A percentile compares a stretch with the other conserved stretches of the same genome.
phyloP scores from a whole-genome alignment of 2,888 invertebrate genomes.

The Apodemia mormo region DNA sequence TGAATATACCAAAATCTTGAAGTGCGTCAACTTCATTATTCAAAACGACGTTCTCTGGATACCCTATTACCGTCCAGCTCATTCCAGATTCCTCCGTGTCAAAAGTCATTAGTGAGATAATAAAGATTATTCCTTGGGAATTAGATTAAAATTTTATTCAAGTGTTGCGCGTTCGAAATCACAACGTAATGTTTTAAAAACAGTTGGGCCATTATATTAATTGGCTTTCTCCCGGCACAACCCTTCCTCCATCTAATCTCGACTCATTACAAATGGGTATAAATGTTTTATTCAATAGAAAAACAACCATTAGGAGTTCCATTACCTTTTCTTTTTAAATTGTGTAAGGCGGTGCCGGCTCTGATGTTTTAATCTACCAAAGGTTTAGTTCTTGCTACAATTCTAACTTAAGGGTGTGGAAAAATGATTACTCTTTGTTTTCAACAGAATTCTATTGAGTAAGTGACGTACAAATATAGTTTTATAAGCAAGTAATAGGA shows the following conservation, averaged over 20 bases:
- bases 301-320: constrained; percentile 31
- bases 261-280: constrained; percentile 52
- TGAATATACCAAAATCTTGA: too few species aligned
- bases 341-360: neutral
- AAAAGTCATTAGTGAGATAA: neutral
- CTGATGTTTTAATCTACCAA: constrained; percentile 6
- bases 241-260: constrained; percentile 41
- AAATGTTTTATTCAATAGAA: constrained; percentile 45
- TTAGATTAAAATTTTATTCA: constrained; percentile 13
- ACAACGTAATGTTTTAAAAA: constrained; percentile 13
- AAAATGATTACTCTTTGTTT: neutral
- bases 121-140: constrained; percentile 2
- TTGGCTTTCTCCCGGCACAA: constrained; percentile 32
- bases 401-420: neutral
- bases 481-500: too few species aligned
- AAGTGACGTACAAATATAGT: neutral
- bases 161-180: constrained; percentile 15
- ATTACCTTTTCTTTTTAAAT: constrained; percentile 28
- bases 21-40: too few species aligned
- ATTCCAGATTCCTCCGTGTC: neutral
- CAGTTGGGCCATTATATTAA: constrained; percentile 14
- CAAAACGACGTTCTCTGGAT: too few species aligned
- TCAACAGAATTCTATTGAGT: neutral
- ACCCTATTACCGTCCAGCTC: neutral
- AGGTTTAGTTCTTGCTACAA: neutral